Percentiles rank a stretch among this genome's conserved stretches.
Evolutionary conservation across 2,888 invertebrate genomes (phyloP).

Genomic region (Cinara cedri): DNA sequence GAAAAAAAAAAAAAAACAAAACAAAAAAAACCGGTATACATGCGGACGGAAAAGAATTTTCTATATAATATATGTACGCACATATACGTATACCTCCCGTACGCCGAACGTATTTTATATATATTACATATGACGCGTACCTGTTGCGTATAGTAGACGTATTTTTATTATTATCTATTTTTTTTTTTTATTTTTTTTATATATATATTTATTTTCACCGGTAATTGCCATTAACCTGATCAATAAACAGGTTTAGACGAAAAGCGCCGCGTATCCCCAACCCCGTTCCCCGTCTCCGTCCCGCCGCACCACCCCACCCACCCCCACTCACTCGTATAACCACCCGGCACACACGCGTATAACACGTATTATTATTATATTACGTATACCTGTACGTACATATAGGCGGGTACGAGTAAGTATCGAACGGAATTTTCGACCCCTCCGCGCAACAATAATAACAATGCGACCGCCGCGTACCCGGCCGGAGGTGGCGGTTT

Average conservation of each 20-base stretch:
- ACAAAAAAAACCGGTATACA: constrained; percentile 43
- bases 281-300: too few relatives aligned
- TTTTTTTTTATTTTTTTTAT: too few relatives aligned
- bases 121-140: not conserved
- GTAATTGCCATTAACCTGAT: constrained; percentile 41
- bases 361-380: too few relatives aligned
- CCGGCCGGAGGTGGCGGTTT: too few relatives aligned
- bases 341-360: constrained; percentile 10
- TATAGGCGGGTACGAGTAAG: too few relatives aligned
- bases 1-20: not conserved
- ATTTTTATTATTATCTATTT: constrained; percentile 6
- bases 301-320: too few relatives aligned
- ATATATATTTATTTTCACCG: too few relatives aligned
- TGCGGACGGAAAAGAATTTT: constrained; percentile 34
- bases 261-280: constrained; percentile 14
- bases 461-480: too few relatives aligned
- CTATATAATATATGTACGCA: not conserved
- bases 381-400: too few relatives aligned
- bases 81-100: not conserved
- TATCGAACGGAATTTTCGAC: too few relatives aligned
- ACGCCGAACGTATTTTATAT: too few relatives aligned
- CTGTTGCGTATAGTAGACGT: constrained; percentile 8
- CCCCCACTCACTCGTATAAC: not conserved
- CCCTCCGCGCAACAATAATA: too few relatives aligned
- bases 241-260: constrained; percentile 36